A percentile compares a stretch with the other conserved stretches of the same genome.
phyloP scores from a whole-genome alignment of 2,888 invertebrate species.

The Andrena trimmerana region DNA sequence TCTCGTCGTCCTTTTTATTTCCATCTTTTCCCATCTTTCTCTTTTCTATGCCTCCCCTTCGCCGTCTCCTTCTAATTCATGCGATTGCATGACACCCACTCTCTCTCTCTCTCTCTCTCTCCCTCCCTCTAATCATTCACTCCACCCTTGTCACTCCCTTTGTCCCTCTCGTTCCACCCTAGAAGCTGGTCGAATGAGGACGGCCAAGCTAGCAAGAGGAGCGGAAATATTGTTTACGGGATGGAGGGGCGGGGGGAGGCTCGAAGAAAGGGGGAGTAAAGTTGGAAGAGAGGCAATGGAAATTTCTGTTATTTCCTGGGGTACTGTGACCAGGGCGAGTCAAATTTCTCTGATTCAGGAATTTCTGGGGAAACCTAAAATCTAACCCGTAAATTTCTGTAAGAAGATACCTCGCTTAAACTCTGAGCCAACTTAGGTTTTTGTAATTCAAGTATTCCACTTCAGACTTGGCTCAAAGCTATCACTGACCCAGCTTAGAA shows the following conservation, averaged over 20 bases:
- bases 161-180: slow-evolving; percentile 46
- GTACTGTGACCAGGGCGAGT: no score
- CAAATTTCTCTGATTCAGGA: background rate
- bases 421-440: background rate
- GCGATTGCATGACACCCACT: background rate
- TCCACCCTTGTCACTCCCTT: slow-evolving; percentile 34
- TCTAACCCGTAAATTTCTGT: background rate
- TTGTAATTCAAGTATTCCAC: background rate
- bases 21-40: slow-evolving; percentile 6
- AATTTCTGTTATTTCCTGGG: slow-evolving; percentile 20
- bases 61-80: background rate
- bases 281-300: background rate
- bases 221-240: slow-evolving; percentile 56
- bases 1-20: slow-evolving; percentile 40
- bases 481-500: no score
- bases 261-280: background rate
- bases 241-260: background rate
- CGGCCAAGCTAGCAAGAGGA: slow-evolving; percentile 33
- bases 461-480: no score
- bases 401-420: background rate
- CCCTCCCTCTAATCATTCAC: slow-evolving; percentile 38
- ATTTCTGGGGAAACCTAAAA: background rate
- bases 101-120: background rate
- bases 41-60: background rate
- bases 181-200: slow-evolving; percentile 46